Percentiles rank a stretch among this genome's conserved stretches.
Conservation (phyloP, 2,113 vertebrate genomes). For the Paramisgurnus dabryanus region DNA sequence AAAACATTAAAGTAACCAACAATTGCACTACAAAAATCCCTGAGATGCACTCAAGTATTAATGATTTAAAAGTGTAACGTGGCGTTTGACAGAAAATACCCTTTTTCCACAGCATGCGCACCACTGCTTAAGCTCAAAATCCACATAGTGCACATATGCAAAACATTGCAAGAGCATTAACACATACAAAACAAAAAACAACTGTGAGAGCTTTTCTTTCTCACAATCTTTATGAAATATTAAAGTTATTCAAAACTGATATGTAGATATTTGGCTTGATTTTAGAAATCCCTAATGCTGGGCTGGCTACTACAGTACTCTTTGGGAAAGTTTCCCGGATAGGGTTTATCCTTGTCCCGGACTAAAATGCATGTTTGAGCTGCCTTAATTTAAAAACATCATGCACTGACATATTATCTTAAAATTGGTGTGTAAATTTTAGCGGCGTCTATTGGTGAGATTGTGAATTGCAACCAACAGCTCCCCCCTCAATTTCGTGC, state of each 20-base stretch:
- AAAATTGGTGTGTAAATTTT: no score
- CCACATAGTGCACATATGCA: not conserved
- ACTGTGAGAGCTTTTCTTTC: not conserved
- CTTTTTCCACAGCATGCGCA: not conserved
- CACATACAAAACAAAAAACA: not conserved
- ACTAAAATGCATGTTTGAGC: no score
- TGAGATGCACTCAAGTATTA: conserved; percentile 5
- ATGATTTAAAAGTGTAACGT: not conserved
- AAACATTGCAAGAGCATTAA: not conserved
- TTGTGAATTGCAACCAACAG: no score
- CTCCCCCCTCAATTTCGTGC: no score
- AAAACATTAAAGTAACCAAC: not conserved
- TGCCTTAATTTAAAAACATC: no score
- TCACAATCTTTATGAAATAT: not conserved
- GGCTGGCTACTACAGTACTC: not conserved
- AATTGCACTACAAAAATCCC: not conserved
- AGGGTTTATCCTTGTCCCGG: no score
- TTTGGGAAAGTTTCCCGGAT: no score
- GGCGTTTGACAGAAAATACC: not conserved
- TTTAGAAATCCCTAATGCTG: not conserved
- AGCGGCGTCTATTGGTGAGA: no score
- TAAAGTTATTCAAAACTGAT: not conserved
- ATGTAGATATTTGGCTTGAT: not conserved
- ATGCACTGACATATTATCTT: no score
- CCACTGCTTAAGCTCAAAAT: not conserved